Conservation (phyloP, 2,797 vertebrate species). For the Pristis pectinata region DNA sequence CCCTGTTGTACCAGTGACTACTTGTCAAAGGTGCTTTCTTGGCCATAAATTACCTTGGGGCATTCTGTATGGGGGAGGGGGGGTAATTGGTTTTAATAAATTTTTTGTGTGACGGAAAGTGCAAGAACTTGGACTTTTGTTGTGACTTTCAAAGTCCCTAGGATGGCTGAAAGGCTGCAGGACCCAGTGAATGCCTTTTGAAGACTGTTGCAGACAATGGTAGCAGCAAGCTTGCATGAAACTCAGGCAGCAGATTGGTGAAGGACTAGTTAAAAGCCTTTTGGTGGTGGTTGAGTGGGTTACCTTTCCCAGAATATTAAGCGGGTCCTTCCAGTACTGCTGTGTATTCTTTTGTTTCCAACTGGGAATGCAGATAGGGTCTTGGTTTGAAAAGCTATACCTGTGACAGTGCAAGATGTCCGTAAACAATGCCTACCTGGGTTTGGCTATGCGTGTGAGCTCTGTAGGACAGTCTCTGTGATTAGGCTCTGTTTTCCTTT, state of each 20-base stretch:
- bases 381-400: background rate
- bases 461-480: no score
- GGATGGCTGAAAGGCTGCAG: background rate
- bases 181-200: background rate
- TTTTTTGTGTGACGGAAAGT: background rate
- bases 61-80: background rate
- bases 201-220: background rate
- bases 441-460: background rate
- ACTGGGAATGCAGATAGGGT: background rate
- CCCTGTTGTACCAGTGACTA: background rate
- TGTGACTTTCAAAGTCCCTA: background rate
- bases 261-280: background rate
- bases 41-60: background rate
- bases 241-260: background rate
- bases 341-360: background rate
- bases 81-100: no score
- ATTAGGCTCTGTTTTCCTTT: background rate
- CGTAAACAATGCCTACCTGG: background rate
- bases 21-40: background rate
- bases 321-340: no score
- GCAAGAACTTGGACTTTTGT: background rate
- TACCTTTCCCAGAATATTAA: background rate
- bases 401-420: background rate
- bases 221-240: background rate
- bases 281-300: background rate